Conservation (phyloP, 1,140 invertebrate genomes). For the Drosophila lacteicornis region DNA sequence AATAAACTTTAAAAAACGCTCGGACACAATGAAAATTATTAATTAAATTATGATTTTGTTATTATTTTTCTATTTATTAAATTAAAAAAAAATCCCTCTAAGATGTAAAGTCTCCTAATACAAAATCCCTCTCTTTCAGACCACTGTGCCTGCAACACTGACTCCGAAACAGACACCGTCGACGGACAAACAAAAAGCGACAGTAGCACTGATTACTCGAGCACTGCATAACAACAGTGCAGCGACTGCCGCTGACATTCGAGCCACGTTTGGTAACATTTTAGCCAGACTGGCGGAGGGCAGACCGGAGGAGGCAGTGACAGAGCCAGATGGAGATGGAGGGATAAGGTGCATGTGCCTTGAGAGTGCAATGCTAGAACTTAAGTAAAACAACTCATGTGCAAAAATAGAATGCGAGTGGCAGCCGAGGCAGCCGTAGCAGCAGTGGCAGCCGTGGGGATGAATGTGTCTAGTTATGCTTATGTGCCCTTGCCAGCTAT, state of each 20-base stretch:
- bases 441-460: slow-evolving; percentile 17
- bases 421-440: neutral
- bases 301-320: neutral
- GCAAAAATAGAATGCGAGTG: slow-evolving; percentile 69
- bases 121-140: neutral
- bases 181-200: slow-evolving; percentile 78
- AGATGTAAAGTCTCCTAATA: rapidly evolving
- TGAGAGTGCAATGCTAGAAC: slow-evolving; percentile 79
- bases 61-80: neutral
- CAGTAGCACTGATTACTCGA: slow-evolving; percentile 80
- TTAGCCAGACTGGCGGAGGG: slow-evolving; percentile 49
- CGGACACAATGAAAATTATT: no score
- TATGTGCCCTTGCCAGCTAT: slow-evolving; percentile 63
- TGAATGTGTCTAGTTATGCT: slow-evolving; percentile 63
- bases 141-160: slow-evolving; percentile 31
- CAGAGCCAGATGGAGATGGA: neutral
- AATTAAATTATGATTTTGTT: neutral
- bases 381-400: slow-evolving; percentile 82
- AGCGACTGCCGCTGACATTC: slow-evolving; percentile 68
- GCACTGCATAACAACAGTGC: slow-evolving; percentile 63
- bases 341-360: slow-evolving; percentile 74
- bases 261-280: slow-evolving; percentile 77
- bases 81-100: neutral
- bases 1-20: neutral
- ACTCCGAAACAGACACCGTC: slow-evolving; percentile 61